Evolutionary conservation across 2,113 vertebrate species (phyloP).

Genomic region (Oreochromis tanganicae): DNA sequence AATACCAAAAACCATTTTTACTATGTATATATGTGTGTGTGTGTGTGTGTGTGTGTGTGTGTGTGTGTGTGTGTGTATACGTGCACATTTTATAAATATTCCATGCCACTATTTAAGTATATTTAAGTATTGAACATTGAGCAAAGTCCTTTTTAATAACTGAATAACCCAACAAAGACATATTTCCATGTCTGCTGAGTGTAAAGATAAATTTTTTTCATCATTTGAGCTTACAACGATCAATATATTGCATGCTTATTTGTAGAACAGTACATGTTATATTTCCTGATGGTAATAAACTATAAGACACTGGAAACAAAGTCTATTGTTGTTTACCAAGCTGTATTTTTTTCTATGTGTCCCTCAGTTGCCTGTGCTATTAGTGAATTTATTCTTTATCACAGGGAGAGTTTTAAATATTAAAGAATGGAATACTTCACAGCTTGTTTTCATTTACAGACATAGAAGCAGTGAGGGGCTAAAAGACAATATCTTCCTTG

Average conservation of each 20-base stretch:
- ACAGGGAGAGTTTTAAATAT: neutral
- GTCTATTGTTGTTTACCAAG: neutral
- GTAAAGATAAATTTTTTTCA: neutral
- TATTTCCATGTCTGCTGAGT: neutral
- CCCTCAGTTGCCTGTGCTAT: neutral
- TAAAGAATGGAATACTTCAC: neutral
- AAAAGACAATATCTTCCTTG: neutral
- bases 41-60: neutral
- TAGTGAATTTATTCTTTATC: neutral
- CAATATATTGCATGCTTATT: neutral
- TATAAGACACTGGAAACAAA: neutral
- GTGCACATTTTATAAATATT: neutral
- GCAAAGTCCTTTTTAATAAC: neutral
- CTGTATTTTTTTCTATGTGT: neutral
- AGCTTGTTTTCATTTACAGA: neutral
- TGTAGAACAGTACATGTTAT: neutral
- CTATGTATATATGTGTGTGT: neutral
- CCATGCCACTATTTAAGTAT: neutral
- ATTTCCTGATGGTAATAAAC: slow-evolving; percentile 9
- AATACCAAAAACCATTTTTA: neutral
- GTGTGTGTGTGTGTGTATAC: neutral
- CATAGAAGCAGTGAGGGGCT: neutral
- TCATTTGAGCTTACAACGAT: neutral
- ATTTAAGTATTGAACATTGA: neutral
- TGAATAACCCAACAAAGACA: neutral